Conservation (phyloP, 2,113 vertebrate species). For the Mellivora capensis region DNA sequence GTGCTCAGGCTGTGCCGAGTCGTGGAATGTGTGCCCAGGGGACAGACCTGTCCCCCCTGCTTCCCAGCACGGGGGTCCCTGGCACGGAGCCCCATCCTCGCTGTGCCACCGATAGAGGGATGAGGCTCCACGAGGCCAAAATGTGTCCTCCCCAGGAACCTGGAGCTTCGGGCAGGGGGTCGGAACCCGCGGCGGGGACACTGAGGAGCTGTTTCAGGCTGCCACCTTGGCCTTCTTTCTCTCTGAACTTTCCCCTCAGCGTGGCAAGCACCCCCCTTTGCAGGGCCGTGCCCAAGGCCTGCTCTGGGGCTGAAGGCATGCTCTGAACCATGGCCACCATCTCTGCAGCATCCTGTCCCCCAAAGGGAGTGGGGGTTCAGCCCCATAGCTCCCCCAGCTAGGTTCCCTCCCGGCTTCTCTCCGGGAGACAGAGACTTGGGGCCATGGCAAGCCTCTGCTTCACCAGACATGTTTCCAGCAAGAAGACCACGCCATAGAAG, state of each 20-base stretch:
- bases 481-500: neutral
- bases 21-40: rapidly evolving
- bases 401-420: rapidly evolving
- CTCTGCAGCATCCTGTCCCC: rapidly evolving
- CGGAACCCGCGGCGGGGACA: rapidly evolving
- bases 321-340: rapidly evolving
- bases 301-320: neutral
- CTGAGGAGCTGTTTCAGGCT: neutral
- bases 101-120: rapidly evolving
- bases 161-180: rapidly evolving
- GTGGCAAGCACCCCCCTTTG: neutral
- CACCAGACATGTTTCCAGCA: rapidly evolving
- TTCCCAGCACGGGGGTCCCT: neutral
- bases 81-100: rapidly evolving
- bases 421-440: neutral
- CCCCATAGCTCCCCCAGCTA: rapidly evolving
- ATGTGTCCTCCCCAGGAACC: rapidly evolving
- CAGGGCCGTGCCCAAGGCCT: neutral
- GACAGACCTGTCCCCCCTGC: too few relatives aligned
- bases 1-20: rapidly evolving
- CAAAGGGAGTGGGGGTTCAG: rapidly evolving
- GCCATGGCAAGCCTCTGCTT: neutral
- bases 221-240: neutral
- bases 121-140: rapidly evolving
- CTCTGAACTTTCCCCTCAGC: neutral